phyloP scores from a whole-genome alignment of 2,113 vertebrate species.

The Atherinomorus stipes region DNA sequence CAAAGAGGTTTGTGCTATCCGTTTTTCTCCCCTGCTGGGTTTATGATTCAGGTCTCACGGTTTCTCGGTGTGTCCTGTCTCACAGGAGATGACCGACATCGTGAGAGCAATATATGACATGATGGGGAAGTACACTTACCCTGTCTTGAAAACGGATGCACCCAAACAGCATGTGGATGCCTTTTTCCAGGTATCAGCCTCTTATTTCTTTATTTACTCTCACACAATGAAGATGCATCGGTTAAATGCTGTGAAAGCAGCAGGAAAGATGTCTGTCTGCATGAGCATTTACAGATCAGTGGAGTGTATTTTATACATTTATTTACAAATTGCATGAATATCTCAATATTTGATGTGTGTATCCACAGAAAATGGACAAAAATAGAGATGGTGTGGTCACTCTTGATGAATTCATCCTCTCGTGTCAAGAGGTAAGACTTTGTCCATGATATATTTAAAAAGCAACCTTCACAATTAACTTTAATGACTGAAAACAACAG shows the following conservation, averaged over 20 bases:
- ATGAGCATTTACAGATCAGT: neutral
- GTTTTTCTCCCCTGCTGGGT: neutral
- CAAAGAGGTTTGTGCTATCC: constrained; percentile 86
- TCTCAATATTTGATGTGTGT: constrained; percentile 4
- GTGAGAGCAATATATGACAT: constrained; percentile 98
- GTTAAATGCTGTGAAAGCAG: neutral
- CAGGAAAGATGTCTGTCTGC: neutral
- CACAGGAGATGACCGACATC: constrained; percentile 96
- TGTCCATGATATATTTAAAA: neutral
- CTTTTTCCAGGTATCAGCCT: constrained; percentile 91
- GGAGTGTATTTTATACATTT: neutral
- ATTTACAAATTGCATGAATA: neutral
- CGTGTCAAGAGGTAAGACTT: constrained; percentile 92
- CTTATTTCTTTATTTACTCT: neutral
- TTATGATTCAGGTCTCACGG: neutral
- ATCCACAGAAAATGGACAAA: constrained; percentile 98
- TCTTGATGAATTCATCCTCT: constrained; percentile 96
- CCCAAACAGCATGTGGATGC: constrained; percentile 95
- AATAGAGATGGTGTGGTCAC: constrained; percentile 98
- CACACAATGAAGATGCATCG: neutral
- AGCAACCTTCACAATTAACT: neutral
- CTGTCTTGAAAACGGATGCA: constrained; percentile 92
- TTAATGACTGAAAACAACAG: neutral
- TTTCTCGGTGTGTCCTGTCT: neutral
- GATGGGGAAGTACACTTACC: constrained; percentile 98